These are phyloP conservation scores for Plagodis pulveraria DNA, from an alignment of 2,888 invertebrate species.

Conservation along the genomic window DNA sequence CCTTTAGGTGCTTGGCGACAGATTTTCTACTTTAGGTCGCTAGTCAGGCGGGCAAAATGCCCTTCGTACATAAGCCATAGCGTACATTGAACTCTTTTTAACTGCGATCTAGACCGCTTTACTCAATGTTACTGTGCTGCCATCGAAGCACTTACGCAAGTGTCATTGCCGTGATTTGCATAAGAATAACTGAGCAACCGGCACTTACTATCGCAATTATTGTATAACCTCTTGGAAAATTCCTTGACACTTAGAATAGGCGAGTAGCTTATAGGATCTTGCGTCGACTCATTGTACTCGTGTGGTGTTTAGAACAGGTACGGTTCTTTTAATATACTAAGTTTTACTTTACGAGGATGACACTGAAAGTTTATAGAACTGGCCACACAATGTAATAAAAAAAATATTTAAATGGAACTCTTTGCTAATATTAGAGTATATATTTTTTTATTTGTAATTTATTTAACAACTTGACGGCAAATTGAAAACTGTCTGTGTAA, in stretches of 20 bases:
- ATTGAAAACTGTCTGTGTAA: too few species aligned
- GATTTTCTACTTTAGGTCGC: too few species aligned
- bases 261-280: constrained; percentile 3
- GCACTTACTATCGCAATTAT: constrained; percentile 55
- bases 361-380: too few species aligned
- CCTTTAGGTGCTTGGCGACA: too few species aligned
- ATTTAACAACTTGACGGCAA: too few species aligned
- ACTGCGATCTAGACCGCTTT: constrained; percentile 33
- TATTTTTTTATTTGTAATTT: too few species aligned
- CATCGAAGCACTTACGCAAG: constrained; percentile 59
- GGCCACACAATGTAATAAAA: too few species aligned
- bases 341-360: too few species aligned
- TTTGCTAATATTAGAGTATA: too few species aligned
- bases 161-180: constrained; percentile 75
- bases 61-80: constrained; percentile 32
- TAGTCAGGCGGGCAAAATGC: too few species aligned
- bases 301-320: not conserved
- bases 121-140: constrained; percentile 36
- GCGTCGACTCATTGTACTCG: not conserved
- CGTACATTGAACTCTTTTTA: constrained; percentile 56
- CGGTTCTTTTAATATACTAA: not conserved
- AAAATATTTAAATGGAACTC: too few species aligned
- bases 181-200: constrained; percentile 58
- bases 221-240: constrained; percentile 65
- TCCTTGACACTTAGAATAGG: constrained; percentile 38